These are phyloP conservation scores for Phrynocephalus forsythii DNA, from an alignment of 2,797 vertebrate species.

Conservation along the genomic window DNA sequence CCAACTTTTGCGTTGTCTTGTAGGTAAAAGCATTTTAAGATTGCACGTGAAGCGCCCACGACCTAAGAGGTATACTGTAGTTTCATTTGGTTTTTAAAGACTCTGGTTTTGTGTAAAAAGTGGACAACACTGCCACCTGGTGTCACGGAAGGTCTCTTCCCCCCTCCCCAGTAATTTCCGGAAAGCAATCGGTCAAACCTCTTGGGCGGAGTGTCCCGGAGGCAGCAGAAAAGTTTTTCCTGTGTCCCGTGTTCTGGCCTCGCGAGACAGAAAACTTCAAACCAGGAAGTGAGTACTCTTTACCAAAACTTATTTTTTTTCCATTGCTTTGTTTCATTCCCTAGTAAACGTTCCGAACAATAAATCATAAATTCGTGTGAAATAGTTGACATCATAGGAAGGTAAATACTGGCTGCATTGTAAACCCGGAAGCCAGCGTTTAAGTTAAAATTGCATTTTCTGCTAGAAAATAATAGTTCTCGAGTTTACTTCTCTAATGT, in stretches of 20 bases:
- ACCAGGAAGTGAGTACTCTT: conserved; percentile 31
- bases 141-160: background rate
- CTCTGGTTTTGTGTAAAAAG: background rate
- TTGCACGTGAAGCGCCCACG: too few species aligned
- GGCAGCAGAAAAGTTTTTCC: background rate
- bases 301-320: background rate
- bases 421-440: conserved; percentile 1
- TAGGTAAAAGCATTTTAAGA: background rate
- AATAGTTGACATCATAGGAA: background rate
- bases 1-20: too few species aligned
- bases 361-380: background rate
- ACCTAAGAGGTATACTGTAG: too few species aligned
- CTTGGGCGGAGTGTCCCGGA: background rate
- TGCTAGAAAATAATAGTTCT: background rate
- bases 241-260: too few species aligned
- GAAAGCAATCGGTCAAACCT: background rate
- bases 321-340: background rate
- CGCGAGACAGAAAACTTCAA: background rate
- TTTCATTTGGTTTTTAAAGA: too few species aligned
- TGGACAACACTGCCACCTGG: conserved; percentile 5
- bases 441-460: background rate
- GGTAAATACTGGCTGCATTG: too few species aligned
- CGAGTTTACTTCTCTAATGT: background rate
- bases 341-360: background rate
- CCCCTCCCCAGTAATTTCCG: background rate